Base-by-base conservation (phyloP, 2,888 invertebrate species). In the Acleris laterana region DNA sequence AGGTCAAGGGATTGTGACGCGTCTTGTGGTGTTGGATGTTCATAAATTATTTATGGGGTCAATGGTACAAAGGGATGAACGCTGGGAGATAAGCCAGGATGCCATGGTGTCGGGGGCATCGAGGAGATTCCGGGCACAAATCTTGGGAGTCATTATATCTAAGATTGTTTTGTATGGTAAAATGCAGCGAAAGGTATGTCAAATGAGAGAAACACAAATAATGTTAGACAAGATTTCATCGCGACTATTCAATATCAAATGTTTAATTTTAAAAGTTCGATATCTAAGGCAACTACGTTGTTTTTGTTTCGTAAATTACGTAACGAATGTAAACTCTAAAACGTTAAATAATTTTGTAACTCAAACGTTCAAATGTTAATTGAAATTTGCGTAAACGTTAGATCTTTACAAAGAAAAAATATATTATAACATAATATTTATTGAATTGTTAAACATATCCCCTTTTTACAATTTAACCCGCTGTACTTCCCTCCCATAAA, bases 1-100 rank as follows among this genome's bases (percentile, higher is more conserved):
- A 32, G 25, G 57, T 28, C 57, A 19, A 19, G 46, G 22, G 7
- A 9, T 22, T 25, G 13, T 42, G 59, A 19, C 46, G 59, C 20
- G 17, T 25, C 6, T 22, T 59, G 44, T 57, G 51, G 66, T 62
- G 66, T 62, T 62, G 66, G 66, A 32, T 64, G 64, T 66, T 66
- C 56, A 66, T 66, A 66, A 66, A 66, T 66, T 62, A 66, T 66
- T 66, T 66, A 66, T 66, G 62, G 66, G 66, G 66, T 66, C 66
- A 66, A 62, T 62, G 66, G 62, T 57, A 66, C 66, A 66, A 66
- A 66, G 66, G 66, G 66, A 66, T 66, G 66, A 65, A 61, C 61
- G 65, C 46, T 22, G 50, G 49, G 58, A 32, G 66, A 66, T 66
- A 66, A 66, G 61, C 46, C 59, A 17, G 48, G 46, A 57, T 57